Evolutionary conservation across 2,888 invertebrate species (phyloP).

Genomic region (Plagodis pulveraria): DNA sequence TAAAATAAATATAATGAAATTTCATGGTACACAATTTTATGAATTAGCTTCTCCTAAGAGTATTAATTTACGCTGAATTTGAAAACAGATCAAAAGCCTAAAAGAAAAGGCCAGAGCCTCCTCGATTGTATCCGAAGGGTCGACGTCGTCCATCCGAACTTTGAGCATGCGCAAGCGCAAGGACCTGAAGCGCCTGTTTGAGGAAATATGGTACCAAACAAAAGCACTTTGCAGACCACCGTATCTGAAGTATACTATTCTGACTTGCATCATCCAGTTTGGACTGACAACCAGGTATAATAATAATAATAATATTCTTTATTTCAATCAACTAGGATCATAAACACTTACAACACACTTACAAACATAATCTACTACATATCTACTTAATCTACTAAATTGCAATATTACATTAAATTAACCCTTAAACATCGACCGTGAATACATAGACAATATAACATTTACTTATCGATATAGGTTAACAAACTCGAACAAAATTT

Average conservation of each 20-base stretch:
- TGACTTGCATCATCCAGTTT: constrained; percentile 93
- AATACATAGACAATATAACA: no score
- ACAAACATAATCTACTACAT: no score
- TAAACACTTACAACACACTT: no score
- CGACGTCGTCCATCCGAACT: constrained; percentile 88
- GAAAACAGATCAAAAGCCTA: constrained; percentile 87
- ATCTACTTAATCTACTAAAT: no score
- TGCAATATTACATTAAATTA: no score
- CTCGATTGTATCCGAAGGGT: constrained; percentile 86
- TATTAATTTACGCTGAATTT: no score
- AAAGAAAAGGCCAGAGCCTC: constrained; percentile 88
- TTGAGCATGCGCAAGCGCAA: constrained; percentile 89
- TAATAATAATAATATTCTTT: no score
- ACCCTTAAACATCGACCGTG: no score
- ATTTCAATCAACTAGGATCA: no score
- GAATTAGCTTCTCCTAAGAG: no score
- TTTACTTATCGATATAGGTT: no score
- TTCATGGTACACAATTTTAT: not conserved
- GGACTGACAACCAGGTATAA: constrained; percentile 92
- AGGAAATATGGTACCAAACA: constrained; percentile 90
- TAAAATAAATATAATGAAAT: not conserved
- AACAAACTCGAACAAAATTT: no score
- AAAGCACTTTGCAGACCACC: constrained; percentile 90
- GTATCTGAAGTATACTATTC: constrained; percentile 89
- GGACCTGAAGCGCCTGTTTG: constrained; percentile 88